Conservation (phyloP, 2,113 vertebrate genomes). For the Myxocyprinus asiaticus region DNA sequence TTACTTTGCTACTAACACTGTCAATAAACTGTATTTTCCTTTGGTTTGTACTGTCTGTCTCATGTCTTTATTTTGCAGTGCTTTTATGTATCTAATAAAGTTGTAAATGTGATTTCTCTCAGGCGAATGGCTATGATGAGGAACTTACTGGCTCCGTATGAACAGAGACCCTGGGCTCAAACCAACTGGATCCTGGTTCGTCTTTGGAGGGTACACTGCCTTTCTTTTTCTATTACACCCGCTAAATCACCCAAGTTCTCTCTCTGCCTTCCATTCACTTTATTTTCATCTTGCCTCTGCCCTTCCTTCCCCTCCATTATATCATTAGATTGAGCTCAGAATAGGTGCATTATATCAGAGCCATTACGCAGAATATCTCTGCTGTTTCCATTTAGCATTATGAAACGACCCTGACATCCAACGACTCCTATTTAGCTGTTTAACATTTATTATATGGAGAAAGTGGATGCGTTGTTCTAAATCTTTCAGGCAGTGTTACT, state of each 20-base stretch:
- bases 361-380: neutral
- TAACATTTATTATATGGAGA: neutral
- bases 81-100: neutral
- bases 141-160: conserved; percentile 94
- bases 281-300: neutral
- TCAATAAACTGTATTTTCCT: neutral
- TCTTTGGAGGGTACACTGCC: conserved; percentile 88
- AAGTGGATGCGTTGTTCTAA: neutral
- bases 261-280: too few relatives aligned
- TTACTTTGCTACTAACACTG: too few relatives aligned
- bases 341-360: conserved; percentile 19
- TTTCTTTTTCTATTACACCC: neutral
- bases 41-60: neutral
- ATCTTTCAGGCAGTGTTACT: neutral
- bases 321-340: conserved; percentile 12
- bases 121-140: conserved; percentile 95
- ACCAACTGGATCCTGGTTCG: conserved; percentile 99
- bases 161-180: conserved; percentile 97
- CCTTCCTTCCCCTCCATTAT: neutral
- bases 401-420: neutral
- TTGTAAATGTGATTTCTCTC: conserved; percentile 27
- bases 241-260: neutral
- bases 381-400: neutral
- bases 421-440: conserved; percentile 12
- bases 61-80: neutral